phyloP scores from a whole-genome alignment of 2,113 vertebrate species.

The human region DNA sequence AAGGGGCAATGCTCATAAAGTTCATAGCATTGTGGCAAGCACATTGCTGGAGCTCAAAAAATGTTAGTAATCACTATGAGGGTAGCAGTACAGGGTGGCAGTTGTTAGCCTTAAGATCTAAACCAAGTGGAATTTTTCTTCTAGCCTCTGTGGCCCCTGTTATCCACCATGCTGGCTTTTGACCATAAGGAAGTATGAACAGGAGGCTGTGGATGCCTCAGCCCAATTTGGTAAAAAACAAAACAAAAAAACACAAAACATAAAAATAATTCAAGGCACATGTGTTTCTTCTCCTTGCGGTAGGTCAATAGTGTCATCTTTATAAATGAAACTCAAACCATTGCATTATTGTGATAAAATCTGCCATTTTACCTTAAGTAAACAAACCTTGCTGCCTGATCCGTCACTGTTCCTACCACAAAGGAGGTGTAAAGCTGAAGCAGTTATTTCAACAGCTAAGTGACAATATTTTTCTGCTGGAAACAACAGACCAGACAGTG shows the following conservation, averaged over 20 bases:
- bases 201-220: not conserved
- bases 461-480: constrained; percentile 41
- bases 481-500: constrained; percentile 9
- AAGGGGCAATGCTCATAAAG: not conserved
- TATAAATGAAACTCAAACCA: constrained; percentile 67
- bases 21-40: not conserved
- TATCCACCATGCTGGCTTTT: constrained; percentile 25
- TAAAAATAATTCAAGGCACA: constrained; percentile 1
- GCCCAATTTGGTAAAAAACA: not conserved
- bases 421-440: not conserved
- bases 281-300: not conserved
- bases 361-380: constrained; percentile 63
- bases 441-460: constrained; percentile 40
- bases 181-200: not conserved
- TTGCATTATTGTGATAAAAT: constrained; percentile 57
- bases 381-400: constrained; percentile 51
- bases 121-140: not conserved
- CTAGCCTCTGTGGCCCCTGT: not conserved
- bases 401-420: constrained; percentile 41
- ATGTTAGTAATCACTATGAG: not conserved
- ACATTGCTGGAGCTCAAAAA: not conserved
- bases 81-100: not conserved
- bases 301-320: constrained; percentile 63
- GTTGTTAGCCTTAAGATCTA: not conserved
- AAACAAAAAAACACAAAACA: not conserved